phyloP scores from a whole-genome alignment of 1,140 invertebrate genomes.

The Melipona quadrifasciata region DNA sequence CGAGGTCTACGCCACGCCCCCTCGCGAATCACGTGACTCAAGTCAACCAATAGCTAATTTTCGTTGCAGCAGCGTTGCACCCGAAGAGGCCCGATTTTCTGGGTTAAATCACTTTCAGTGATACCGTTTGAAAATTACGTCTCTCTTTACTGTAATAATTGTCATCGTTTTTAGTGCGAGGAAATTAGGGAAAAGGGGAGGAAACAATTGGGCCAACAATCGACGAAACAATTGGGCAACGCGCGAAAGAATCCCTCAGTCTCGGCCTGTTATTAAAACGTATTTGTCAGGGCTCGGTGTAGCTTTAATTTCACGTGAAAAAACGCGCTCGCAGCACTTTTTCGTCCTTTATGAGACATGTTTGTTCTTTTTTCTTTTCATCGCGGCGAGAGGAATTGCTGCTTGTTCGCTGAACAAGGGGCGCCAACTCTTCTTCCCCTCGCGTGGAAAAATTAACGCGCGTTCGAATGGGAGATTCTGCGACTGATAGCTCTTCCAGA shows the following conservation, averaged over 20 bases:
- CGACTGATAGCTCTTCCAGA: too few relatives aligned
- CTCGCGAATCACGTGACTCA: too few relatives aligned
- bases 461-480: not conserved
- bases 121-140: too few relatives aligned
- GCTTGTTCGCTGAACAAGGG: not conserved
- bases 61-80: too few relatives aligned
- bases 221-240: not conserved
- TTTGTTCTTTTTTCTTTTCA: not conserved
- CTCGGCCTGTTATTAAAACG: constrained; percentile 6
- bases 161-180: too few relatives aligned
- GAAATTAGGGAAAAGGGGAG: too few relatives aligned
- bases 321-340: not conserved
- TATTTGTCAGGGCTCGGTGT: not conserved
- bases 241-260: not conserved
- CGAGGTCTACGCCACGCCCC: too few relatives aligned
- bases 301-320: constrained; percentile 15
- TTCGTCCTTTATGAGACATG: not conserved
- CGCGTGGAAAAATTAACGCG: not conserved
- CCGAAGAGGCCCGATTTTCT: too few relatives aligned
- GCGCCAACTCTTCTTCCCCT: not conserved
- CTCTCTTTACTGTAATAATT: too few relatives aligned
- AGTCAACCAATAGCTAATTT: too few relatives aligned
- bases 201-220: not conserved
- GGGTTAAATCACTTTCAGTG: too few relatives aligned
- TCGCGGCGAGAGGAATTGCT: too few relatives aligned